These are phyloP conservation scores for Archilochus colubris DNA, from an alignment of 2,113 vertebrate species.

Conservation along the genomic window DNA sequence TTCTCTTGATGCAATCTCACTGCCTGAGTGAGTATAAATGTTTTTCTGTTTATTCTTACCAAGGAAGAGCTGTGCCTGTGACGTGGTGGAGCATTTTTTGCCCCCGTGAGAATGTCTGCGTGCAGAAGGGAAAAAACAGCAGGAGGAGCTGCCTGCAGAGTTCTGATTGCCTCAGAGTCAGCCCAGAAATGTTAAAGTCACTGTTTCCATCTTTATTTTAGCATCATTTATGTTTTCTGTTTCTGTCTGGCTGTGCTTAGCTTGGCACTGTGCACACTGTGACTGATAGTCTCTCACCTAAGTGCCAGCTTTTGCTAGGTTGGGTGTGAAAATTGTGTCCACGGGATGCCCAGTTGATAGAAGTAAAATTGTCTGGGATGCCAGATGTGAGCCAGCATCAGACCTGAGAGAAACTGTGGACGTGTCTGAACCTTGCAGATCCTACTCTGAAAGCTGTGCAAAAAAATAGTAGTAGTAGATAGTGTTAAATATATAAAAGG, in stretches of 20 bases:
- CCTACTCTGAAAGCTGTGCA: not conserved
- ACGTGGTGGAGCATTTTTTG: not conserved
- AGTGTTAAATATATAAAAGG: not conserved
- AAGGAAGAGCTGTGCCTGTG: not conserved
- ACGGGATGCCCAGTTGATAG: not conserved
- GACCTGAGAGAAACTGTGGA: not conserved
- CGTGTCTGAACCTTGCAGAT: not conserved
- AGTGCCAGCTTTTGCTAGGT: not conserved
- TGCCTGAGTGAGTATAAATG: not conserved
- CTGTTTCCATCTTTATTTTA: not conserved
- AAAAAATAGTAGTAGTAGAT: not conserved
- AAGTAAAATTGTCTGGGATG: not conserved
- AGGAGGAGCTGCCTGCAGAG: not conserved
- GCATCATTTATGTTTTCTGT: not conserved
- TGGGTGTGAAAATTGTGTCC: not conserved
- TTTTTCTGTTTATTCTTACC: not conserved
- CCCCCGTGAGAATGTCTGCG: not conserved
- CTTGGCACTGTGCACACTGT: not conserved
- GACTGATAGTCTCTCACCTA: not conserved
- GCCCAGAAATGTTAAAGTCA: not conserved
- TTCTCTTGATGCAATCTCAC: not conserved
- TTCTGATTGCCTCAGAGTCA: not conserved
- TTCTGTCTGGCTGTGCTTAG: not conserved
- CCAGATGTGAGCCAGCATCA: not conserved
- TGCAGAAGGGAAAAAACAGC: not conserved